phyloP scores from a whole-genome alignment of 2,113 vertebrate species.

The Pelusios castaneus region DNA sequence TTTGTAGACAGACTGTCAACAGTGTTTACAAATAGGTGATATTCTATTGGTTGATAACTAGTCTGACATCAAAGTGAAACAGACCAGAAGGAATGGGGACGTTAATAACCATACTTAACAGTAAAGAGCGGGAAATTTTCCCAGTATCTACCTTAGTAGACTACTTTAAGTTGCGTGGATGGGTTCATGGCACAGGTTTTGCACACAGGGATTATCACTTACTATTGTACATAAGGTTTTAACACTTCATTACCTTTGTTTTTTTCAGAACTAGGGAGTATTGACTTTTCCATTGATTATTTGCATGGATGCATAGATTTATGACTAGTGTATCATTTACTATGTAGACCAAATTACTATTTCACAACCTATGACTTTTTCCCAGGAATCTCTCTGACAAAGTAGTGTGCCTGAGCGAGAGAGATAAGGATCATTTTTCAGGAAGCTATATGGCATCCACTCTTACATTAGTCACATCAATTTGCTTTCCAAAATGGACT shows the following conservation, averaged over 20 bases:
- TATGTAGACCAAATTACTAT: conserved; percentile 28
- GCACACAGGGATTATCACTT: neutral
- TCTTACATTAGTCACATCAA: neutral
- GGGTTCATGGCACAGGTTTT: neutral
- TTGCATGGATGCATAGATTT: neutral
- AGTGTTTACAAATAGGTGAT: neutral
- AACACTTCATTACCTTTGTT: neutral
- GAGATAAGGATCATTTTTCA: neutral
- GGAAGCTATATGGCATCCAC: neutral
- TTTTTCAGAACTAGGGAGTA: neutral
- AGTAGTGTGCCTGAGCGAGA: neutral
- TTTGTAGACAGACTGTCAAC: neutral
- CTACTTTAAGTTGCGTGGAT: neutral
- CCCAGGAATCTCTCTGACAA: neutral
- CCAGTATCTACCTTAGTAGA: neutral
- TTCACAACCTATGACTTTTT: conserved; percentile 21
- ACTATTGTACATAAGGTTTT: neutral
- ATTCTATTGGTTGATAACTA: neutral
- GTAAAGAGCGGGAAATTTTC: neutral
- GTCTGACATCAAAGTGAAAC: neutral
- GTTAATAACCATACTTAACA: neutral
- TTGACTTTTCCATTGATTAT: conserved; percentile 6
- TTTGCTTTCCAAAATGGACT: neutral
- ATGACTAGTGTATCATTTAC: conserved; percentile 34
- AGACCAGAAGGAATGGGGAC: neutral